Evolutionary conservation across 2,888 invertebrate species (phyloP).

Genomic region (Acanthosepion esculentum): DNA sequence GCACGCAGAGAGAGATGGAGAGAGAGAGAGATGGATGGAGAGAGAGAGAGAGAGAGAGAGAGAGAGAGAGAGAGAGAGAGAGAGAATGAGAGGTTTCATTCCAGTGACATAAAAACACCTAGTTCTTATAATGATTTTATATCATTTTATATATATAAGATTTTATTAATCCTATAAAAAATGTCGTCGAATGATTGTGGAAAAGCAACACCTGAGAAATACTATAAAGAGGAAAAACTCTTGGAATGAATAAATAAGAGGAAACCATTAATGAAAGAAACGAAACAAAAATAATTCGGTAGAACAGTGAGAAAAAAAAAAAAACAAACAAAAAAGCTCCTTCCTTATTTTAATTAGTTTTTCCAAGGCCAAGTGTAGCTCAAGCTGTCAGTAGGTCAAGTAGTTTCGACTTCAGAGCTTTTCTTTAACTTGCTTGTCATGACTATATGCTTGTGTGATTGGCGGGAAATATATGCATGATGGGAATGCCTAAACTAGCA

Average conservation of each 20-base stretch:
- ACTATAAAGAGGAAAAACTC: no score
- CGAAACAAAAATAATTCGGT: neutral
- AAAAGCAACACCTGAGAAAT: neutral
- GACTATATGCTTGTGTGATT: neutral
- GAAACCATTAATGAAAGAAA: neutral
- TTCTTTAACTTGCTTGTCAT: neutral
- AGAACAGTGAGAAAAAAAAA: neutral
- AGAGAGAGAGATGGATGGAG: no score
- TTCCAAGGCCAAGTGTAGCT: constrained; percentile 3
- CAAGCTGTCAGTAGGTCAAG: neutral
- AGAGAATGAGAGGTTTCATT: no score
- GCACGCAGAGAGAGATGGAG: no score
- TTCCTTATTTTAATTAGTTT: constrained; percentile 11
- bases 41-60: no score
- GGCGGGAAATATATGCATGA: neutral
- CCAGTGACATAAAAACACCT: no score
- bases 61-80: no score
- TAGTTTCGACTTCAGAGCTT: neutral
- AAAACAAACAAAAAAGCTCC: neutral
- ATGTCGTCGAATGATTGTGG: neutral
- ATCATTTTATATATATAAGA: neutral
- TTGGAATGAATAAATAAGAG: neutral
- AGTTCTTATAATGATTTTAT: neutral
- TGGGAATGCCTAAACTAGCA: neutral
- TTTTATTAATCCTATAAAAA: neutral